These are phyloP conservation scores for Chaitophorus viminalis DNA, from an alignment of 2,888 invertebrate species.

Conservation along the genomic window DNA sequence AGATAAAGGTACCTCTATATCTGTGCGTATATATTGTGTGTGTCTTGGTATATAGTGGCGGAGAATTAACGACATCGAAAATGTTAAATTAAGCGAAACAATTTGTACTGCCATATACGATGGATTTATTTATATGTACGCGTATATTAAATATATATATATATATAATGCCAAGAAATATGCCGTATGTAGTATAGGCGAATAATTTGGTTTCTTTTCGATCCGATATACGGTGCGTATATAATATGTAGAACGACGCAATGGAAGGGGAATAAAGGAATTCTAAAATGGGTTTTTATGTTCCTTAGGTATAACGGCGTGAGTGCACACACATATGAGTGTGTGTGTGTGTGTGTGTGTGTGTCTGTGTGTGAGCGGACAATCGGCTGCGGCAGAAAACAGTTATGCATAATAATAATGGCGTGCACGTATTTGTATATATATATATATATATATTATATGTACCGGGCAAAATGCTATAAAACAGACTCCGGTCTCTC, in stretches of 20 bases:
- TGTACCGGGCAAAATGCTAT: slow-evolving; percentile 25
- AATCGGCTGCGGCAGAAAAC: slow-evolving; percentile 60
- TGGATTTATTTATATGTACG: no score
- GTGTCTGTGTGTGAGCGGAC: slow-evolving; percentile 26
- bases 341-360: background rate
- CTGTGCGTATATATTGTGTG: background rate
- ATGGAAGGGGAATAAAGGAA: slow-evolving; percentile 8
- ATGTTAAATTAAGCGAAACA: slow-evolving; percentile 58
- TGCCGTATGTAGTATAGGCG: background rate
- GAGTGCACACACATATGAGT: background rate
- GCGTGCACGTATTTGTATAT: background rate
- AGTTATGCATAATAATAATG: slow-evolving; percentile 53
- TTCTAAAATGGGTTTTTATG: slow-evolving; percentile 43
- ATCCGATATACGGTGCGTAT: background rate
- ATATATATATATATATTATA: background rate
- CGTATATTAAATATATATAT: background rate
- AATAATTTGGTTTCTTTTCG: background rate
- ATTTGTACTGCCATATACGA: slow-evolving; percentile 9
- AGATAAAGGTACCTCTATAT: slow-evolving; percentile 53
- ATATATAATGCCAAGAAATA: background rate
- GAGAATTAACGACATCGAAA: slow-evolving; percentile 59
- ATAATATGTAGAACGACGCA: background rate
- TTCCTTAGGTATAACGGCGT: slow-evolving; percentile 28
- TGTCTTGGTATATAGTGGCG: slow-evolving; percentile 6
- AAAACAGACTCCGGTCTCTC: slow-evolving; percentile 44